phyloP scores from a whole-genome alignment of 2,113 vertebrate genomes.

The Brevimyrus niger region DNA sequence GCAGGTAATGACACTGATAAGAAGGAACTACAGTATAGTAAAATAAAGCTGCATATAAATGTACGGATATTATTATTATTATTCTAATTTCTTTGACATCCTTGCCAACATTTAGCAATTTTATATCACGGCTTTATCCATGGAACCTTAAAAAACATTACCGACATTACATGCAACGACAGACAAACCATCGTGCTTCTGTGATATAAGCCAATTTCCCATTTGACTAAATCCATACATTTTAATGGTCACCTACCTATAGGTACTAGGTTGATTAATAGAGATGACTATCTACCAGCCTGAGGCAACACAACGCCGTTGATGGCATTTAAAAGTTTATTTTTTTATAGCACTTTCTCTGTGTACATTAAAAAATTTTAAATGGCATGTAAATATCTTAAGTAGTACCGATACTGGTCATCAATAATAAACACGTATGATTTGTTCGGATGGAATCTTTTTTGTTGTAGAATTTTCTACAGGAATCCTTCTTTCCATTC shows the following conservation, averaged over 20 bases:
- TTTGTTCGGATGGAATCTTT: not conserved
- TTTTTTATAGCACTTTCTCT: not conserved
- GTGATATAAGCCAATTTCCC: slow-evolving; percentile 11
- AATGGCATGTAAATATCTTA: not conserved
- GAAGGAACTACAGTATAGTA: not conserved
- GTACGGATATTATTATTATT: not conserved
- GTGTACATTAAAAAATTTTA: not conserved
- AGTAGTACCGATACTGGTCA: not conserved
- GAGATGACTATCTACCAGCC: not conserved
- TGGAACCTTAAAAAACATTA: not conserved
- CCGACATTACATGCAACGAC: not conserved
- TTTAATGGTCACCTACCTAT: slow-evolving; percentile 13
- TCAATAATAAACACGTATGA: not conserved
- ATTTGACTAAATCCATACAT: slow-evolving; percentile 15
- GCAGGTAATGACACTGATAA: not conserved
- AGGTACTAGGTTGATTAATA: slow-evolving; percentile 15
- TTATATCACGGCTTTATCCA: not conserved
- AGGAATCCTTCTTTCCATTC: not conserved
- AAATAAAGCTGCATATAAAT: not conserved
- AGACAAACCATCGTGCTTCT: not conserved
- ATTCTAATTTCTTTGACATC: not conserved
- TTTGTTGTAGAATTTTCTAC: not conserved
- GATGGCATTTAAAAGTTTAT: slow-evolving; percentile 14
- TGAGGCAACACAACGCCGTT: not conserved
- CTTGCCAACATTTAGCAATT: not conserved